A percentile compares a stretch with the other conserved stretches of the same genome.
Conservation (phyloP, 2,888 invertebrate genomes). For the Geotrupes spiniger region DNA sequence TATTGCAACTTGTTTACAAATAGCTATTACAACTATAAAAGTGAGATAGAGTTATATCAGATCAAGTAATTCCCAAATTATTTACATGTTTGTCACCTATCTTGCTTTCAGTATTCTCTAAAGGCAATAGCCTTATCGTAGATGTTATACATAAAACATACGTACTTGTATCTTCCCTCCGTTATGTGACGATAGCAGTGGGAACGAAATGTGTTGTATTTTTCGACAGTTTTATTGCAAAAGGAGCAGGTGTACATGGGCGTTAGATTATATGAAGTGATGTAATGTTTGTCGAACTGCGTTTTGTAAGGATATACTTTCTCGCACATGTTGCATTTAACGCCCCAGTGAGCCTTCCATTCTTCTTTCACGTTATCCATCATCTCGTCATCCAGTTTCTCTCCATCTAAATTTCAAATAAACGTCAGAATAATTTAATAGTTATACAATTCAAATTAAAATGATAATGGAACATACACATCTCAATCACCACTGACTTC, state of each 20-base stretch:
- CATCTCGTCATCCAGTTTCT: conserved; percentile 43
- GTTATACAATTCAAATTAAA: too few relatives aligned
- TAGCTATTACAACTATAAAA: too few relatives aligned
- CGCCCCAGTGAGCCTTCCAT: conserved; percentile 52
- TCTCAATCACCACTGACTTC: too few relatives aligned
- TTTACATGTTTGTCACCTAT: too few relatives aligned
- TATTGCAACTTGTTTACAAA: too few relatives aligned
- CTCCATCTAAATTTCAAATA: conserved; percentile 32
- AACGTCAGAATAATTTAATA: conserved; percentile 2
- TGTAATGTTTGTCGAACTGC: conserved; percentile 57
- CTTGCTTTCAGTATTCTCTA: too few relatives aligned
- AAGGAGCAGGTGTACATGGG: conserved; percentile 59
- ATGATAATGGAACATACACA: too few relatives aligned
- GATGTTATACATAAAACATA: too few relatives aligned
- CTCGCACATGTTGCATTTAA: conserved; percentile 57
- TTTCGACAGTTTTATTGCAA: conserved; percentile 56
- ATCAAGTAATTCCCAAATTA: too few relatives aligned
- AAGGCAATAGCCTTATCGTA: too few relatives aligned
- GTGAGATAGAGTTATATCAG: too few relatives aligned
- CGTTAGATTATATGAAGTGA: conserved; percentile 42
- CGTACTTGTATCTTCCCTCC: conserved; percentile 57
- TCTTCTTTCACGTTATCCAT: conserved; percentile 52
- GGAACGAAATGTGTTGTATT: conserved; percentile 55
- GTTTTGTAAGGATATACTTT: conserved; percentile 52
- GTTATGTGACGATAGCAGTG: conserved; percentile 60